phyloP scores from a whole-genome alignment of 1,140 invertebrate species.

The Lasioglossum baleicum region DNA sequence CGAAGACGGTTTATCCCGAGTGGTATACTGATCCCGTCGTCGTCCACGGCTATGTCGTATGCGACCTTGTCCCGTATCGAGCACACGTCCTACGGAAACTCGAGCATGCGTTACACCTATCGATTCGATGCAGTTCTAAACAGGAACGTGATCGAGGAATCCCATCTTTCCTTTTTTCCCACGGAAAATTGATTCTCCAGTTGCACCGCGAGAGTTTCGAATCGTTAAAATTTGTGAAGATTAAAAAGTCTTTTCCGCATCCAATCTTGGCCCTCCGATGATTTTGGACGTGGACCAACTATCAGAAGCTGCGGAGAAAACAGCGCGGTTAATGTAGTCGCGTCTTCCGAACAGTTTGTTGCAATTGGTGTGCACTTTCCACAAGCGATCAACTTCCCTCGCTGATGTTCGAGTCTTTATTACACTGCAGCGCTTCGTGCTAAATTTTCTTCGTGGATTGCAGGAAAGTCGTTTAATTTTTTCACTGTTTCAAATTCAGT shows the following conservation, averaged over 20 bases:
- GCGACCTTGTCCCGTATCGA: constrained; percentile 41
- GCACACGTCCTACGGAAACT: constrained; percentile 36
- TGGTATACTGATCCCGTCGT: constrained; percentile 43
- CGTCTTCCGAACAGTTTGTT: no score
- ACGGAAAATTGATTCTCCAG: neutral
- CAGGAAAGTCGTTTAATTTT: no score
- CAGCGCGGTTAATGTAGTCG: no score
- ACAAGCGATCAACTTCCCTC: no score
- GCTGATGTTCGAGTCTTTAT: no score
- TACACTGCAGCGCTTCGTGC: no score
- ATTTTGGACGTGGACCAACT: no score
- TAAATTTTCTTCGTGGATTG: neutral
- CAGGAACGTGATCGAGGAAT: constrained; percentile 2
- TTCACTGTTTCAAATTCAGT: no score
- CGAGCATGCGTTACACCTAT: constrained; percentile 29
- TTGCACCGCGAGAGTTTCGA: neutral
- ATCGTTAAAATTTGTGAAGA: neutral
- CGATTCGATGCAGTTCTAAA: neutral
- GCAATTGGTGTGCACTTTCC: no score
- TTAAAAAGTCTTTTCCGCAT: neutral
- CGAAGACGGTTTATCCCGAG: constrained; percentile 35
- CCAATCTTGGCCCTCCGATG: no score
- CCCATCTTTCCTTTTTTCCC: neutral
- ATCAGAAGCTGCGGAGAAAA: no score
- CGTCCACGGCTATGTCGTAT: constrained; percentile 19